Evolutionary conservation across 2,113 vertebrate genomes (phyloP).

Genomic region (Tupaia tana): DNA sequence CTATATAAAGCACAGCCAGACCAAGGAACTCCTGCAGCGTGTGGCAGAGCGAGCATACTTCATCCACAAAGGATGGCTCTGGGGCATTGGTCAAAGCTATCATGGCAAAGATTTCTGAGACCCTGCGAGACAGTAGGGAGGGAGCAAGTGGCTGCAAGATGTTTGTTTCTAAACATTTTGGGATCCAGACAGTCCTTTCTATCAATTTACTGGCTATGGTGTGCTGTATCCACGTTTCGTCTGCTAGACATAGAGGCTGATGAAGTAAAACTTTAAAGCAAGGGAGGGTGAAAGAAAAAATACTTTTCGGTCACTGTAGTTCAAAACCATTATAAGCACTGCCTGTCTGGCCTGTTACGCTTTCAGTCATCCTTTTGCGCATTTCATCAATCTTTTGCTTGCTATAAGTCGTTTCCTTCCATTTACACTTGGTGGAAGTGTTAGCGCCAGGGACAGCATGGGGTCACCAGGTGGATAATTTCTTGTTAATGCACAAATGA

Average conservation of each 20-base stretch:
- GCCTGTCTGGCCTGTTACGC: neutral
- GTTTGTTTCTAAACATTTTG: conserved; percentile 42
- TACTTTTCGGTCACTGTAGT: conserved; percentile 65
- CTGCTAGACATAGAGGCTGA: conserved; percentile 53
- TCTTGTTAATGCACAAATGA: conserved; percentile 73
- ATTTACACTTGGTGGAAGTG: conserved; percentile 58
- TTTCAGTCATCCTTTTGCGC: conserved; percentile 45
- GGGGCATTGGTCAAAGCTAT: accelerated
- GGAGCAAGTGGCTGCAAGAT: neutral
- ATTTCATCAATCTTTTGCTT: conserved; percentile 68
- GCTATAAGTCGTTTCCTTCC: conserved; percentile 70
- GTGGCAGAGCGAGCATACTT: neutral
- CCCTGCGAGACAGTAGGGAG: neutral
- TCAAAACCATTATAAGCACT: conserved; percentile 63
- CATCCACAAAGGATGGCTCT: neutral
- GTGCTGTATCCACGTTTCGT: conserved; percentile 24
- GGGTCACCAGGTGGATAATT: conserved; percentile 59
- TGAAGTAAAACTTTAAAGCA: conserved; percentile 74
- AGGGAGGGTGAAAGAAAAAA: conserved; percentile 56
- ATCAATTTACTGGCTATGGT: neutral
- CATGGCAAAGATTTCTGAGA: neutral
- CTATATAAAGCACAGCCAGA: neutral
- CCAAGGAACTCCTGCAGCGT: neutral
- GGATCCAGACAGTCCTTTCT: conserved; percentile 23
- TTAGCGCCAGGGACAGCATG: neutral